Evolutionary conservation across 2,113 vertebrate genomes (phyloP).

Genomic region (Misgurnus mizolepis): DNA sequence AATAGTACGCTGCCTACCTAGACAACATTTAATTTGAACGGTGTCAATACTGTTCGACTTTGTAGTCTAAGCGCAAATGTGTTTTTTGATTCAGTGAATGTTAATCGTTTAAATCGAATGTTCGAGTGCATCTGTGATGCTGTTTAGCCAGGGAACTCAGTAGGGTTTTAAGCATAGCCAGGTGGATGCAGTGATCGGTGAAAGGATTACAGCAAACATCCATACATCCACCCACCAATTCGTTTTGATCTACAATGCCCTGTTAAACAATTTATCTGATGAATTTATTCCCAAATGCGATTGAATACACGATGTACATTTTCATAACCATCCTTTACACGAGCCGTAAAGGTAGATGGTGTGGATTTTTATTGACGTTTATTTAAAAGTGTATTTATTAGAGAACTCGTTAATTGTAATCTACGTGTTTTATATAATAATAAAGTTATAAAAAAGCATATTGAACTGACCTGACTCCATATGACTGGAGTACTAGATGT

Average conservation of each 20-base stretch:
- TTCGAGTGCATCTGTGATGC: background rate
- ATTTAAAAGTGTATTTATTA: background rate
- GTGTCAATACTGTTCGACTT: too few species aligned
- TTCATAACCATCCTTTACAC: background rate
- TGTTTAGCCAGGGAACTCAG: background rate
- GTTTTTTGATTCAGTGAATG: background rate
- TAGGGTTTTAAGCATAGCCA: background rate
- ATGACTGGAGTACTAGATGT: background rate
- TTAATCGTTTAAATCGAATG: background rate
- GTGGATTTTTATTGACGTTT: background rate
- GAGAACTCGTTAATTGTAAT: background rate
- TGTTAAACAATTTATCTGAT: background rate
- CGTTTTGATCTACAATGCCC: background rate
- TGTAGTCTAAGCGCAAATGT: background rate
- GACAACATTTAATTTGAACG: background rate
- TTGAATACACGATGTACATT: background rate
- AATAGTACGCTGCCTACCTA: background rate
- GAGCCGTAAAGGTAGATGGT: background rate
- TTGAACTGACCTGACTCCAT: background rate
- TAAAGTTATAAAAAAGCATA: background rate
- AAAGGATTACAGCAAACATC: background rate
- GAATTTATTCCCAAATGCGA: too few species aligned
- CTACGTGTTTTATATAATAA: background rate
- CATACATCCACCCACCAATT: background rate
- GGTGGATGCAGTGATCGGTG: conserved; percentile 9